Conservation (phyloP, 2,113 vertebrate genomes). For the Oxyruncus cristatus region DNA sequence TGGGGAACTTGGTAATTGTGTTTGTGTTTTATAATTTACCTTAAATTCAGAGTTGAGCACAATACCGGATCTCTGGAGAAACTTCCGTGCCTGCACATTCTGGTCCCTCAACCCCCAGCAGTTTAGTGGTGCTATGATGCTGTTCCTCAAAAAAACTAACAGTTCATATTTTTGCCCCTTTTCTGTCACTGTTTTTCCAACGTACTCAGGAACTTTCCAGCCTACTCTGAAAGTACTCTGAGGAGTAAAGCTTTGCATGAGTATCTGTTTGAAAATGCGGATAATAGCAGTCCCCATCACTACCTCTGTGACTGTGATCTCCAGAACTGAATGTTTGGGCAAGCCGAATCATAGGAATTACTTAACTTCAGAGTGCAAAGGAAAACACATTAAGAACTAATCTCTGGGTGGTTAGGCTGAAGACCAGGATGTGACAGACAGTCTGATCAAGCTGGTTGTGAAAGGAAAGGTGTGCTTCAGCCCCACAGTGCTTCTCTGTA, state of each 20-base stretch:
- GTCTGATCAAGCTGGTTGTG: neutral
- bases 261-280: neutral
- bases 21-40: neutral
- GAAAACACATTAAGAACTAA: accelerated
- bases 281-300: neutral
- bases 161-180: neutral
- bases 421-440: neutral
- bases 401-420: neutral
- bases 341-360: neutral
- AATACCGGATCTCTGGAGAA: neutral
- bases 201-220: neutral
- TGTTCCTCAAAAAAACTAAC: neutral
- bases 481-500: accelerated
- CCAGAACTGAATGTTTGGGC: neutral
- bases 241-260: neutral
- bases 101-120: neutral
- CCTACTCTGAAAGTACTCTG: neutral
- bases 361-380: neutral
- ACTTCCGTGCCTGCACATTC: neutral
- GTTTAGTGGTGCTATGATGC: neutral
- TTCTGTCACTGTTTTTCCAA: neutral
- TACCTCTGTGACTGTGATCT: accelerated
- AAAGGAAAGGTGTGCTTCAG: neutral
- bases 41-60: neutral
- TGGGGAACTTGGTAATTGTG: neutral